These are phyloP conservation scores for Cyanoramphus novaezelandiae DNA, from an alignment of 2,113 vertebrate species.

Conservation along the genomic window DNA sequence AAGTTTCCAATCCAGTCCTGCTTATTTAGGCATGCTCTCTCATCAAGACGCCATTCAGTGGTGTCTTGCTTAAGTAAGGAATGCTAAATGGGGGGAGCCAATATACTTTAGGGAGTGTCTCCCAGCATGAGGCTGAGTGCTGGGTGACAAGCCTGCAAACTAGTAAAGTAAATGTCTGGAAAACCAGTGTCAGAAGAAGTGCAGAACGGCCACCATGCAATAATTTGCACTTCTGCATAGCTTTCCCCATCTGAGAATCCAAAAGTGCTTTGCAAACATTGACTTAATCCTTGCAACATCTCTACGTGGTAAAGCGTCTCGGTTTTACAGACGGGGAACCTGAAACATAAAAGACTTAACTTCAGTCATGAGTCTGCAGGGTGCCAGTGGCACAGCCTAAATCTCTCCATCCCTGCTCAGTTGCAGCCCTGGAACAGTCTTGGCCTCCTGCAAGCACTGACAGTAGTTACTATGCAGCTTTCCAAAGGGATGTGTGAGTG, in stretches of 20 bases:
- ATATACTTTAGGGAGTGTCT: slow-evolving; percentile 55
- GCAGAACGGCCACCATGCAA: background rate
- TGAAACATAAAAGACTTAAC: background rate
- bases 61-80: slow-evolving; percentile 55
- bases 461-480: slow-evolving; percentile 20
- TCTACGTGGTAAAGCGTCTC: background rate
- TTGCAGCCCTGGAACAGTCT: slow-evolving; percentile 12
- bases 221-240: slow-evolving; percentile 18
- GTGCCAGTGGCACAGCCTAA: slow-evolving; percentile 11
- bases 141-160: slow-evolving; percentile 22
- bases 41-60: slow-evolving; percentile 20
- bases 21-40: slow-evolving; percentile 61
- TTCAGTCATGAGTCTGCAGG: background rate
- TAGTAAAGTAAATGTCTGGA: slow-evolving; percentile 28
- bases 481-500: background rate
- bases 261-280: slow-evolving; percentile 53
- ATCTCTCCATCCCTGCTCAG: background rate
- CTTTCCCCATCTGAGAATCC: background rate
- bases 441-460: background rate
- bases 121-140: slow-evolving; percentile 10
- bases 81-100: slow-evolving; percentile 51
- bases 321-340: background rate
- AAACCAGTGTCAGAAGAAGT: slow-evolving; percentile 33
- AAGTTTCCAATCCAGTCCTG: slow-evolving; percentile 54
- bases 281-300: slow-evolving; percentile 25